Conservation (phyloP, 2,797 vertebrate species). For the Liasis olivaceus region DNA sequence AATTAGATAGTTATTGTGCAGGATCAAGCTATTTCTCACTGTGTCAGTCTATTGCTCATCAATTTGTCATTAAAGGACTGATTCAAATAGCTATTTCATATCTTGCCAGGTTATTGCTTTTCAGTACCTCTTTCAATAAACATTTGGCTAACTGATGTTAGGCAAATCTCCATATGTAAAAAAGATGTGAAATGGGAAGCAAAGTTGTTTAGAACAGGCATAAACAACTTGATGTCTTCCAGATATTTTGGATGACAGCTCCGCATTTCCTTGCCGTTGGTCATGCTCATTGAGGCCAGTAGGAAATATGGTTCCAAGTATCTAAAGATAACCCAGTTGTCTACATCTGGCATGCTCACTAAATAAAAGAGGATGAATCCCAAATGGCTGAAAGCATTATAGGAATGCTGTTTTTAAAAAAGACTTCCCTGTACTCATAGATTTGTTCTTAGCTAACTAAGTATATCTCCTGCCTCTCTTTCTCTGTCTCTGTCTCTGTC, state of each 20-base stretch:
- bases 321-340: background rate
- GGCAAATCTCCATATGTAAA: background rate
- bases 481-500: background rate
- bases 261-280: background rate
- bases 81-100: background rate
- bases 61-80: background rate
- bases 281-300: background rate
- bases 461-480: background rate
- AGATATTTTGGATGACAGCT: background rate
- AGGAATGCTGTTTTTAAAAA: background rate
- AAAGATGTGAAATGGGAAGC: background rate
- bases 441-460: background rate
- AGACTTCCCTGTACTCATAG: background rate
- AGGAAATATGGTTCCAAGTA: background rate
- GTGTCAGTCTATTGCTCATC: background rate
- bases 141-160: background rate
- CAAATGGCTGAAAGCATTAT: background rate
- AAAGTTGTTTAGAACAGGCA: background rate
- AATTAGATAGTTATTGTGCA: background rate
- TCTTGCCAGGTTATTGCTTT: background rate
- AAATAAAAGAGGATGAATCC: background rate
- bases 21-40: background rate
- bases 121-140: background rate
- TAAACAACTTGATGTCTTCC: background rate
- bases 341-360: background rate